These are phyloP conservation scores for Brachionus sp. DNA, from an alignment of 1,140 invertebrate species.

Conservation along the genomic window DNA sequence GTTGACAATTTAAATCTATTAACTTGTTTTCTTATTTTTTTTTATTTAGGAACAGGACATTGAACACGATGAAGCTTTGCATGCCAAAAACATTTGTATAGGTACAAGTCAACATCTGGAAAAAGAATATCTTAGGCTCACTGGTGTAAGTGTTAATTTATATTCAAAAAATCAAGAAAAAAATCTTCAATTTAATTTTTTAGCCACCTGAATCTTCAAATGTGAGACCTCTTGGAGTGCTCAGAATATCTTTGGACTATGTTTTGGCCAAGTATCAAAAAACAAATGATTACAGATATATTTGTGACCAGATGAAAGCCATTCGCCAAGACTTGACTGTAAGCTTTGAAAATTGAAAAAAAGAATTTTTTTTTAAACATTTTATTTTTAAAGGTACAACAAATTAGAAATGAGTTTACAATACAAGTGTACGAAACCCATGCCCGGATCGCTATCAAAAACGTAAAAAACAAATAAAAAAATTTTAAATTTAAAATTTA, in stretches of 20 bases:
- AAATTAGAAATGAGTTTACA: constrained; percentile 85
- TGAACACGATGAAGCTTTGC: neutral
- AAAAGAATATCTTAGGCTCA: constrained; percentile 87
- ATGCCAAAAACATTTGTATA: constrained; percentile 55
- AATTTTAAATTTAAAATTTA: neutral
- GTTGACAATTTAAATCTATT: neutral
- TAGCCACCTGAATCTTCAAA: constrained; percentile 84
- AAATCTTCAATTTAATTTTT: too few species aligned
- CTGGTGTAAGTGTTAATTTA: constrained; percentile 65
- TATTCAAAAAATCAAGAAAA: too few species aligned
- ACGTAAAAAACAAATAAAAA: neutral
- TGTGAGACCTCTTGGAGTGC: constrained; percentile 79
- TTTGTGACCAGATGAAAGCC: constrained; percentile 95
- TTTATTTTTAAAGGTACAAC: constrained; percentile 73
- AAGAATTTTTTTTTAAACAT: constrained; percentile 10
- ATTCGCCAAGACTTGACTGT: constrained; percentile 97
- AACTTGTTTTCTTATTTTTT: neutral
- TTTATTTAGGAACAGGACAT: neutral
- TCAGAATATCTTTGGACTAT: constrained; percentile 77
- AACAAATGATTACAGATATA: constrained; percentile 87
- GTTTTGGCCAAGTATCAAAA: constrained; percentile 83
- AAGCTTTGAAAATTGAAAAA: constrained; percentile 55
- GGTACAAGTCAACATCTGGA: constrained; percentile 87
- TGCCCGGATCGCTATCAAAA: constrained; percentile 58
- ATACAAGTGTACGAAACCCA: constrained; percentile 96